These are phyloP conservation scores for Polymixis lichenea DNA, from an alignment of 2,888 invertebrate species.

Conservation along the genomic window DNA sequence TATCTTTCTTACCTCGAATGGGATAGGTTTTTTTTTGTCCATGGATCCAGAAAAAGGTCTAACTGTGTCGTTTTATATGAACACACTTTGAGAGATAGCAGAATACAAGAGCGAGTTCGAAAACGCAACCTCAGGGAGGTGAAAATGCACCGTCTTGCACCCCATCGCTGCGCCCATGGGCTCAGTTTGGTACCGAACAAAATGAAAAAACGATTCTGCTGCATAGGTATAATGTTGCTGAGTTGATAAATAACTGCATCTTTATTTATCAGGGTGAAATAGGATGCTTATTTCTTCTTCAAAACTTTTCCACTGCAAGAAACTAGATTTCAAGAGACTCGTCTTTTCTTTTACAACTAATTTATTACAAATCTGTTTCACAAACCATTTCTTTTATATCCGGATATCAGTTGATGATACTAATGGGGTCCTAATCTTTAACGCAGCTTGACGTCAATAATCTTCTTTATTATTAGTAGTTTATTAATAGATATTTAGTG, in stretches of 20 bases:
- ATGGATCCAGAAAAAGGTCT: no score
- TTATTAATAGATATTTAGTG: conserved; percentile 15
- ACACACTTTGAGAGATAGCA: no score
- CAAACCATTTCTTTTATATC: background rate
- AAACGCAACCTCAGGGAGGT: no score
- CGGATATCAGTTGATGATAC: background rate
- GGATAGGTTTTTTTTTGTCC: no score
- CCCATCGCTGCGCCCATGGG: no score
- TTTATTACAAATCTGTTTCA: background rate
- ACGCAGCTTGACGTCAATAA: conserved; percentile 12
- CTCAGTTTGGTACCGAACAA: no score
- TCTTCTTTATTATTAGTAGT: background rate
- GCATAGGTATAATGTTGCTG: background rate
- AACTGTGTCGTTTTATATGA: no score
- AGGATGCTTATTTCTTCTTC: background rate
- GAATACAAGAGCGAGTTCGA: no score
- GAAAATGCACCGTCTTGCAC: no score
- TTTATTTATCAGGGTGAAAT: background rate
- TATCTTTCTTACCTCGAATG: no score
- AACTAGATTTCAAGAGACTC: background rate
- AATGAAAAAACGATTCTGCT: no score
- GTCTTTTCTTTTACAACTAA: background rate
- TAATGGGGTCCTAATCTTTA: background rate
- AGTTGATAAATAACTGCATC: background rate
- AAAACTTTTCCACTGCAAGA: background rate